Conservation (phyloP, 2,888 invertebrate species). For the Cephus sareptanus region DNA sequence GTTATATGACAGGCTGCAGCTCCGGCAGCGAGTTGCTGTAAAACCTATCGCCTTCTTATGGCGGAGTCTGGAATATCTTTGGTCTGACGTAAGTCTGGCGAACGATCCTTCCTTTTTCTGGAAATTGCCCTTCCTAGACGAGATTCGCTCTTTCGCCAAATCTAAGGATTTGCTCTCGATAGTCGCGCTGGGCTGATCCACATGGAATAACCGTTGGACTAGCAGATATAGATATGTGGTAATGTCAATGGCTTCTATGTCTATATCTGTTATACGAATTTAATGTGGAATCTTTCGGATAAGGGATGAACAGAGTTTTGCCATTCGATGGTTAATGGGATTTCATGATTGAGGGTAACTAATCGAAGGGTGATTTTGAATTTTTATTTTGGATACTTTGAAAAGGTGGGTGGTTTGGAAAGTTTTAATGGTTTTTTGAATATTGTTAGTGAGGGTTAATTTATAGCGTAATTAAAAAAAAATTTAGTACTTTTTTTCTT, state of each 20-base stretch:
- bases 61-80: neutral
- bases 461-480: neutral
- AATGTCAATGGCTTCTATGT: neutral
- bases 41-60: neutral
- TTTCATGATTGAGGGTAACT: neutral
- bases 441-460: neutral
- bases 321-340: neutral
- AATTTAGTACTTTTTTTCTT: neutral
- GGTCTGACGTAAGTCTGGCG: neutral
- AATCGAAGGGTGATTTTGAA: neutral
- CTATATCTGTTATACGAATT: neutral
- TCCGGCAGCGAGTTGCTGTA: neutral
- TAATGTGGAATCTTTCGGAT: neutral
- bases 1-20: conserved; percentile 30
- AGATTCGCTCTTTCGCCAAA: neutral
- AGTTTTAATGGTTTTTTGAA: neutral
- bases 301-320: neutral
- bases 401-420: neutral
- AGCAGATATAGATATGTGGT: neutral
- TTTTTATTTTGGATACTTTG: neutral
- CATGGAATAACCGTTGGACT: neutral
- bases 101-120: neutral
- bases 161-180: neutral
- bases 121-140: neutral
- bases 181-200: neutral